phyloP scores from a whole-genome alignment of 2,888 invertebrate genomes.

The Cephus nigrinus region DNA sequence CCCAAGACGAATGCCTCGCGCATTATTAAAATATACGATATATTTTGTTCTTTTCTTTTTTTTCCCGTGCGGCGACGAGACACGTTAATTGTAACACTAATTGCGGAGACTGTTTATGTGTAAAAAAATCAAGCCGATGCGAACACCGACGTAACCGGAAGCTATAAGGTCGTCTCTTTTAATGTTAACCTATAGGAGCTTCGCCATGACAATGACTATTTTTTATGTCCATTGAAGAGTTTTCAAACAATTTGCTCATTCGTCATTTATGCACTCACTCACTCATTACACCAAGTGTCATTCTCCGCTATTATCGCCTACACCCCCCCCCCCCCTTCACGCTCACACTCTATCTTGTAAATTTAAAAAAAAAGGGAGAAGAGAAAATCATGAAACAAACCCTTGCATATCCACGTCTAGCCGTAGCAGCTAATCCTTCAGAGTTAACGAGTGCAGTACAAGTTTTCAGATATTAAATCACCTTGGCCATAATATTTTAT shows the following conservation, averaged over 20 bases:
- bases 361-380: neutral
- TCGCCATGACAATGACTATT: neutral
- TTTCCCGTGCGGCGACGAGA: neutral
- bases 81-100: neutral
- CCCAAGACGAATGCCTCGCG: neutral
- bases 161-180: slow-evolving; percentile 3
- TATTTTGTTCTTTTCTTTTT: neutral
- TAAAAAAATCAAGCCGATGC: neutral
- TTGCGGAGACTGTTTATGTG: neutral
- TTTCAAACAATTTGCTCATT: neutral
- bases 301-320: neutral
- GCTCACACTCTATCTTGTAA: neutral
- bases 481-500: slow-evolving; percentile 4
- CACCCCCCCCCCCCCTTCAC: no score
- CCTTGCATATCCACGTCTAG: slow-evolving; percentile 5
- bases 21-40: neutral
- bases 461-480: neutral
- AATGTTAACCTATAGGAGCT: neutral
- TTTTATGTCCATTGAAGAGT: neutral
- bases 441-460: neutral
- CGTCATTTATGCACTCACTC: neutral
- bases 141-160: neutral
- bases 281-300: neutral
- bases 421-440: neutral
- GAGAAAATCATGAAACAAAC: neutral